Percentiles rank a stretch among this genome's conserved stretches.
These are phyloP conservation scores for Willowsia nigromaculata DNA, from an alignment of 2,888 invertebrate genomes.

Conservation along the genomic window DNA sequence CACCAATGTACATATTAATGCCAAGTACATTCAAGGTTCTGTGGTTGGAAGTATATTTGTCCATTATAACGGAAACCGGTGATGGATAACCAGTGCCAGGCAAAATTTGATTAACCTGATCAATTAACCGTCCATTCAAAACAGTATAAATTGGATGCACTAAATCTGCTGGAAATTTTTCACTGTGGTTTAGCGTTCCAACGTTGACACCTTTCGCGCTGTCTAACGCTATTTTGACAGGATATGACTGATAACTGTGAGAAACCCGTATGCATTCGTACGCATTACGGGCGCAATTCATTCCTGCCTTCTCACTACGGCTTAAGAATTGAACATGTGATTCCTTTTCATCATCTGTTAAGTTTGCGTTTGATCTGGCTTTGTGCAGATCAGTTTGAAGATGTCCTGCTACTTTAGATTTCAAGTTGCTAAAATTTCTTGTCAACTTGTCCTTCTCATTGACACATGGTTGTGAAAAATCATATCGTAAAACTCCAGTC, in stretches of 20 bases:
- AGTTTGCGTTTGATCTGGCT: too few relatives aligned
- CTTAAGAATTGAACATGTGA: background rate
- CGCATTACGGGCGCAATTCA: background rate
- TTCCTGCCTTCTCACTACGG: background rate
- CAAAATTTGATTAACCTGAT: background rate
- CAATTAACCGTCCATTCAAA: background rate
- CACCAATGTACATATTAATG: background rate
- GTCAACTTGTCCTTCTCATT: too few relatives aligned
- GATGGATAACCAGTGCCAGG: background rate
- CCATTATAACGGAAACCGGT: background rate
- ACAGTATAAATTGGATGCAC: background rate
- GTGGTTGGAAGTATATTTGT: background rate
- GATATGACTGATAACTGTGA: background rate
- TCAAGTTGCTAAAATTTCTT: too few relatives aligned
- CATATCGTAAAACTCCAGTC: too few relatives aligned
- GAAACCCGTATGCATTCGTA: background rate
- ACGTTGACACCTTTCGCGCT: background rate
- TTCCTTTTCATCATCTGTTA: background rate
- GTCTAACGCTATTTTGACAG: too few relatives aligned
- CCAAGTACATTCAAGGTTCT: background rate
- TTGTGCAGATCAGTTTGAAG: too few relatives aligned
- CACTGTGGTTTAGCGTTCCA: background rate
- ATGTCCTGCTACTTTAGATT: too few relatives aligned
- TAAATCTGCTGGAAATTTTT: background rate
- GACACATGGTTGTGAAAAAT: too few relatives aligned